Evolutionary conservation across 2,113 vertebrate genomes (phyloP).

Genomic region (Leiothrix lutea): DNA sequence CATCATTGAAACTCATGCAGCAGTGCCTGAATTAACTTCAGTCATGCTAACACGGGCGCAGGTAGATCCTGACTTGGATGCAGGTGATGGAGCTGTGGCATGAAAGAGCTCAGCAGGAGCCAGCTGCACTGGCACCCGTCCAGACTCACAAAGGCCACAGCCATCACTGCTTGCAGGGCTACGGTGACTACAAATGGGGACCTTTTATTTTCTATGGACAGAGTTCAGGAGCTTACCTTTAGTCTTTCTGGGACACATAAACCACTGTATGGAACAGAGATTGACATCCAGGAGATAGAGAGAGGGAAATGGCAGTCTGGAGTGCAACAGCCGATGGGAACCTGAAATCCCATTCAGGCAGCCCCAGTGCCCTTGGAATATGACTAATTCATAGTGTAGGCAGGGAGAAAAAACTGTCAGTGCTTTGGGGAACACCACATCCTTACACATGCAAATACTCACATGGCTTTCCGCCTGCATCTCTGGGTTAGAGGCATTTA

Average conservation of each 20-base stretch:
- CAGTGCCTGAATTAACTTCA: background rate
- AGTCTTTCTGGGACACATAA: background rate
- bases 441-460: background rate
- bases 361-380: background rate
- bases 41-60: background rate
- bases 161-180: background rate
- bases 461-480: background rate
- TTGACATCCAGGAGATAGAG: background rate
- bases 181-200: background rate
- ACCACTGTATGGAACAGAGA: background rate
- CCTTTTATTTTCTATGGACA: background rate
- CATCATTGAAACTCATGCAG: background rate
- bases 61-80: background rate
- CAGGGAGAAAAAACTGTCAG: background rate
- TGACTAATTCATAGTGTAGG: background rate
- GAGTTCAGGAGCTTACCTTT: background rate
- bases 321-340: background rate
- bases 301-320: background rate
- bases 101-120: background rate
- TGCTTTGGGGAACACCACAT: background rate
- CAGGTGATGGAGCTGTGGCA: rapidly evolving
- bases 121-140: too few species aligned
- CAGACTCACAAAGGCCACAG: background rate
- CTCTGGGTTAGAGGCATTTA: background rate
- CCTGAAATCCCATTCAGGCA: background rate